Evolutionary conservation across 2,888 invertebrate species (phyloP).

Genomic region (Gastracanthus pulcherrimus): DNA sequence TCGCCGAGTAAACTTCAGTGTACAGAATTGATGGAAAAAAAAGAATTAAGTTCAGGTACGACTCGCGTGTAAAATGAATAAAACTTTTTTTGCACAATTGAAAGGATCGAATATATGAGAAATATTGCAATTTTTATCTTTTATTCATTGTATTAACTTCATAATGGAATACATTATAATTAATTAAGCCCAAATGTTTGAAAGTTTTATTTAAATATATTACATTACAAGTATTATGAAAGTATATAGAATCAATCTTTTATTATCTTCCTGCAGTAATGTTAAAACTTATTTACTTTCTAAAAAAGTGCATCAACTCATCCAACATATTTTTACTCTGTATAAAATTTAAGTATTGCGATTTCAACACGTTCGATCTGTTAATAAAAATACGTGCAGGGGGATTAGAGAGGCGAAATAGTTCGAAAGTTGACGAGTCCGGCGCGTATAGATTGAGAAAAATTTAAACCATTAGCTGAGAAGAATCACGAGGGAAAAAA

Average conservation of each 20-base stretch:
- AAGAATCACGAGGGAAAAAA: background rate
- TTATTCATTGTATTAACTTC: background rate
- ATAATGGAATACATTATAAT: background rate
- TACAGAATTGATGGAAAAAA: constrained; percentile 41
- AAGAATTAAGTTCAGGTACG: constrained; percentile 34
- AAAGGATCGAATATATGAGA: background rate
- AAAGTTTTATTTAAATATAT: background rate
- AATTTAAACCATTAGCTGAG: background rate
- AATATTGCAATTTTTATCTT: constrained; percentile 47
- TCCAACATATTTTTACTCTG: too few species aligned
- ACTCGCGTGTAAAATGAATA: constrained; percentile 8
- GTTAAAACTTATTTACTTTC: too few species aligned
- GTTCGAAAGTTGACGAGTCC: constrained; percentile 18
- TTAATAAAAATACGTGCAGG: background rate
- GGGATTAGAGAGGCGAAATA: background rate
- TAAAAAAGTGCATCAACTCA: too few species aligned
- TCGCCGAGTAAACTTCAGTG: constrained; percentile 38
- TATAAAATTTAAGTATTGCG: background rate
- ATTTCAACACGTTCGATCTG: constrained; percentile 1
- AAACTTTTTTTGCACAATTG: constrained; percentile 8
- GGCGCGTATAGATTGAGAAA: constrained; percentile 10
- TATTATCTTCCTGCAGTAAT: too few species aligned
- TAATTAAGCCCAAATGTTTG: too few species aligned
- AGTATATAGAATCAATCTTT: too few species aligned
- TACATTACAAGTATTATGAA: too few species aligned